A percentile compares a stretch with the other conserved stretches of the same genome.
These are phyloP conservation scores for Sinodicranocentrus sp. DNA, from an alignment of 2,888 invertebrate genomes.

Conservation along the genomic window DNA sequence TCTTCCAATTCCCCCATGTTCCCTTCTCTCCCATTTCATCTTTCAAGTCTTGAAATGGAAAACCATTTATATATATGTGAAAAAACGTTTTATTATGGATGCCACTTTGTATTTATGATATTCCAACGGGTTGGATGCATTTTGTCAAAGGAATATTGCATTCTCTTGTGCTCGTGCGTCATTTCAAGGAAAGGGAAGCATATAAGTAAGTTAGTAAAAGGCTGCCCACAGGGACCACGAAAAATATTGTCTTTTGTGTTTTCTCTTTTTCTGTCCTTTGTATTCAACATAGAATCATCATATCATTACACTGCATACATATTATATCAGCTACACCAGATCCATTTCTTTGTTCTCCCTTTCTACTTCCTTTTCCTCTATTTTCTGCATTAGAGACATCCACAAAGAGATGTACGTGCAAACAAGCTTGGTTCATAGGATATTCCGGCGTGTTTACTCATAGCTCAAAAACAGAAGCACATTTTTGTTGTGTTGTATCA, in stretches of 20 bases:
- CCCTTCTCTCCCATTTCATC: background rate
- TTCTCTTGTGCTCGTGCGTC: background rate
- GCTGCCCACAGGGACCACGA: conserved; percentile 33
- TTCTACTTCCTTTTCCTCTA: conserved; percentile 20
- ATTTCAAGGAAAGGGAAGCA: background rate
- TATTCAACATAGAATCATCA: conserved; percentile 16
- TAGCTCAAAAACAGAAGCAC: conserved; percentile 4
- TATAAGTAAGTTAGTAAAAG: conserved; percentile 23
- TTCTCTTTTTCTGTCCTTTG: conserved; percentile 22
- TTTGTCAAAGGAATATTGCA: background rate
- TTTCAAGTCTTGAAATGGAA: background rate
- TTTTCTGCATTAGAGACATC: background rate
- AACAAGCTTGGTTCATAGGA: conserved; percentile 17
- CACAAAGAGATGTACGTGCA: background rate
- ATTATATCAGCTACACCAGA: background rate
- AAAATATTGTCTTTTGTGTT: conserved; percentile 34
- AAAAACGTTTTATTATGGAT: background rate
- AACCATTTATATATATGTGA: background rate
- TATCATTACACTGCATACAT: background rate
- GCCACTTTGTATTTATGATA: background rate
- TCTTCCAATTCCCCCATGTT: too few species aligned
- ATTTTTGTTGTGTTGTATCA: too few species aligned
- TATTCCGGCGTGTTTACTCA: background rate
- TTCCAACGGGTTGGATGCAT: background rate
- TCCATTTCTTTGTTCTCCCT: conserved; percentile 3